These are phyloP conservation scores for Holcopasites calliopsidis DNA, from an alignment of 1,140 invertebrate species.

Conservation along the genomic window DNA sequence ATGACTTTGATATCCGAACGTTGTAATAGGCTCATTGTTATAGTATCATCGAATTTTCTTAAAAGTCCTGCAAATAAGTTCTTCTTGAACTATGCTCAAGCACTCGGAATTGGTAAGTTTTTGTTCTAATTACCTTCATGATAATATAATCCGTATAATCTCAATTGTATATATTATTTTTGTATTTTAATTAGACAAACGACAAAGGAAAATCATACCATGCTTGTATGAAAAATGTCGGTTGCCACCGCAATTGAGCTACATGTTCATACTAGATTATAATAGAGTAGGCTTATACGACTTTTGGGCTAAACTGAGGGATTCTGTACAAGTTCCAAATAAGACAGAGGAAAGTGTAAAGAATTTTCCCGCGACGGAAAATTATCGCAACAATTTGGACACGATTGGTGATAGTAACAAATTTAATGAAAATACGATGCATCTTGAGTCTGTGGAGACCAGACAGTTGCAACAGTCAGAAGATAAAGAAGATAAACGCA, in stretches of 20 bases:
- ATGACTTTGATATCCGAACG: conserved; percentile 86
- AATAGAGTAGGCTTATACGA: conserved; percentile 80
- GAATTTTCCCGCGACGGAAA: neutral
- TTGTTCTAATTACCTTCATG: neutral
- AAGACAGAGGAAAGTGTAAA: neutral
- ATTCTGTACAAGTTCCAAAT: conserved; percentile 73
- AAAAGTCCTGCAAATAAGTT: conserved; percentile 85
- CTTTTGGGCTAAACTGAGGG: conserved; percentile 82
- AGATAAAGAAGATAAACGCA: neutral
- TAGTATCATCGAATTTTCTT: conserved; percentile 87
- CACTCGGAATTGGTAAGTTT: conserved; percentile 84
- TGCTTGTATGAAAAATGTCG: conserved; percentile 82
- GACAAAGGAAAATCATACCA: conserved; percentile 84
- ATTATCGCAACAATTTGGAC: neutral
- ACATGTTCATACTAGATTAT: conserved; percentile 81
- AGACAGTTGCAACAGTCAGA: neutral
- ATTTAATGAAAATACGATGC: neutral
- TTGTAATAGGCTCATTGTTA: conserved; percentile 86
- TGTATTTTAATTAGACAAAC: conserved; percentile 77
- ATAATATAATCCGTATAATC: neutral
- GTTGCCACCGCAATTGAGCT: conserved; percentile 81
- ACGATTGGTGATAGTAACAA: neutral
- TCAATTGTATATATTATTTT: neutral
- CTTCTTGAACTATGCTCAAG: conserved; percentile 87
- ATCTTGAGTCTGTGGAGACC: neutral